Conservation (phyloP, 30 jellyfish, hydroid and myxozoan species). For the Nemopilema nomurai region DNA sequence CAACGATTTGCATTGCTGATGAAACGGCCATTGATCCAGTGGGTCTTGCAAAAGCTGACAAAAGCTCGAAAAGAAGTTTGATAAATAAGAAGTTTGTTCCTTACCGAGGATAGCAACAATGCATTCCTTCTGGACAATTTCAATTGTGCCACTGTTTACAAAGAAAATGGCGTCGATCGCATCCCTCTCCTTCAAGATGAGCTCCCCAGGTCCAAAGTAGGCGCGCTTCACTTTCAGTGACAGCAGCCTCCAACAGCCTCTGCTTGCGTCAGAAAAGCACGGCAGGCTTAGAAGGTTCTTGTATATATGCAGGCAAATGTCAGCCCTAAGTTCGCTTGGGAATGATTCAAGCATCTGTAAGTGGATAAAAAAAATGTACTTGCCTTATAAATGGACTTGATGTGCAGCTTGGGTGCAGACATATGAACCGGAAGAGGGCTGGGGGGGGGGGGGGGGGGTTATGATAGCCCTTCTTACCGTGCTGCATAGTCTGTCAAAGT, state of each 20-base stretch:
- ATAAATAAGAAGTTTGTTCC: neutral
- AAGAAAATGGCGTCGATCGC: conserved; percentile 82
- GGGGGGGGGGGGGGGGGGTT: too few species aligned
- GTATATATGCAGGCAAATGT: conserved; percentile 82
- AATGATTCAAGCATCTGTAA: conserved; percentile 86
- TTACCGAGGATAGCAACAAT: conserved; percentile 93
- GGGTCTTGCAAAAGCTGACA: too few species aligned
- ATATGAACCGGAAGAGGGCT: too few species aligned
- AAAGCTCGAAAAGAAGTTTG: too few species aligned
- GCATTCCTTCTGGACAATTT: conserved; percentile 88
- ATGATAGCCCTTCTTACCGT: too few species aligned
- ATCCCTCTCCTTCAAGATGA: conserved; percentile 84
- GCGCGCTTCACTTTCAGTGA: conserved; percentile 83
- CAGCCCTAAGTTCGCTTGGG: conserved; percentile 93
- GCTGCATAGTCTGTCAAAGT: too few species aligned
- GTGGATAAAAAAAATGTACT: too few species aligned
- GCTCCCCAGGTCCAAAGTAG: conserved; percentile 90
- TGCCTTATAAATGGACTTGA: too few species aligned
- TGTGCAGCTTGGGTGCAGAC: too few species aligned
- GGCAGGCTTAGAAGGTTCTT: conserved; percentile 67
- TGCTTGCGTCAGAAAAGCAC: conserved; percentile 73
- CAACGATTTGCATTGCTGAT: too few species aligned
- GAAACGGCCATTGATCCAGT: too few species aligned
- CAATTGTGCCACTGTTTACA: conserved; percentile 91
- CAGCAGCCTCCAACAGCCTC: conserved; percentile 84